Base-by-base conservation (phyloP, 2,888 invertebrate genomes). In the Cistogaster globosa region DNA sequence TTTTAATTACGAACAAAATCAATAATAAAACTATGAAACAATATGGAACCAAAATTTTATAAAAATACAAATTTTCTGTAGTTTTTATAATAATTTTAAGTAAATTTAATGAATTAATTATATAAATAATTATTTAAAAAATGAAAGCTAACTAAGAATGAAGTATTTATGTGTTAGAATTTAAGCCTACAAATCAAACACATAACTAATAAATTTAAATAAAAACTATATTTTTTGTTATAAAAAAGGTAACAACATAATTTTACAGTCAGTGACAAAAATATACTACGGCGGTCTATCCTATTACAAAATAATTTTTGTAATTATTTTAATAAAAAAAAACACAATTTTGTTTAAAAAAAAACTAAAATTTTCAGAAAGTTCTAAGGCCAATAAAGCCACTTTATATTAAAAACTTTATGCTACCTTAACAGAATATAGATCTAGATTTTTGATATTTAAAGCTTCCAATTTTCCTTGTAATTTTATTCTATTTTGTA, bases 21-120 rank as follows among this genome's bases (percentile, higher is more conserved):
- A 77, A 45, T 78, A 69, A 78, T 68, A 62, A 69, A 71, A 81
- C 78, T 82, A 78, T 85, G 85, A 63, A 85, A 85, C 82, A 69
- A 74, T 65, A 74, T 85, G 85, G 84, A 85, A 69, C 85, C 85
- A 85, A 85, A 58, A 65, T 81, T 81, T 85, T 69, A 78, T 78
- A 69, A 78, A 74, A 78, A 68, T 72, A 72, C 38, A 77, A 58
- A 78, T 80, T 85, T 81, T 77, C 74, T 36, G 42, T 85, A 82
- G 74, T 67, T 78, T 69, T 82, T 71, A 85, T 38, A 58, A 36
- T 69, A 71, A 74, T 55, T 67, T 55, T 81, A 74, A 81, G 69
- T 78, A 78, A 51, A 68, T 57, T 65, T 60, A 71, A 69, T 32
- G 78, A 58, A 38, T 51, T 69, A 85, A 55, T 48, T 63, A 74